These are phyloP conservation scores for Oreochromis grahami DNA, from an alignment of 2,797 vertebrate genomes.

Conservation along the genomic window DNA sequence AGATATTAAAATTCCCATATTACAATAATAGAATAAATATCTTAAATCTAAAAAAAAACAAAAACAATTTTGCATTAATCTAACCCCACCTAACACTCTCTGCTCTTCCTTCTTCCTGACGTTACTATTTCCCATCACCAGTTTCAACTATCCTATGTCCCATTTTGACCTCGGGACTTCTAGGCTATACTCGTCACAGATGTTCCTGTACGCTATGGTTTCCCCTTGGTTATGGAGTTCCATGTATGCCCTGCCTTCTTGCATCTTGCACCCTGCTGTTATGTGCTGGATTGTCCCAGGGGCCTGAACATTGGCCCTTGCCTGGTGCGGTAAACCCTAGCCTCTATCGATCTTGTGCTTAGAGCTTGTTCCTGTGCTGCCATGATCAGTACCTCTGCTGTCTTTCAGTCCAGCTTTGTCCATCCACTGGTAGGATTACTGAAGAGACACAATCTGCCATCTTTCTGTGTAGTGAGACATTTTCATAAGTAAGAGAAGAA, in stretches of 20 bases:
- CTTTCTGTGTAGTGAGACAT: not conserved
- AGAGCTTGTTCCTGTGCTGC: not conserved
- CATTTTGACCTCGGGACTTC: accelerated
- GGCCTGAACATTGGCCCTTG: not conserved
- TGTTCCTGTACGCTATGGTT: not conserved
- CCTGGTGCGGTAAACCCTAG: accelerated
- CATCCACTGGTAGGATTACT: not conserved
- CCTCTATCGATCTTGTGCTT: not conserved
- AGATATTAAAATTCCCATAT: not conserved
- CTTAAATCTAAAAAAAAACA: not conserved
- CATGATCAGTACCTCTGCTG: not conserved
- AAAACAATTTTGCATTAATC: not conserved
- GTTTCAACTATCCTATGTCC: accelerated
- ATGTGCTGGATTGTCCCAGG: not conserved
- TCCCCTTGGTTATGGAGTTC: not conserved
- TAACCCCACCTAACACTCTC: not conserved
- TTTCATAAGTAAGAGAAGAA: not conserved
- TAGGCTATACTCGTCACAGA: not conserved
- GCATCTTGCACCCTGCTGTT: not conserved
- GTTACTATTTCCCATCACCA: not conserved
- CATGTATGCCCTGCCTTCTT: not conserved
- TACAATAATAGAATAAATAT: not conserved
- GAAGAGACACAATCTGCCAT: not conserved
- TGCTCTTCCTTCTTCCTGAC: not conserved
- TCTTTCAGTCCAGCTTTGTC: not conserved